Evolutionary conservation across 2,888 invertebrate genomes (phyloP), one percentile per base, ranked within the genome.

Genomic region (Aradus depressus): DNA sequence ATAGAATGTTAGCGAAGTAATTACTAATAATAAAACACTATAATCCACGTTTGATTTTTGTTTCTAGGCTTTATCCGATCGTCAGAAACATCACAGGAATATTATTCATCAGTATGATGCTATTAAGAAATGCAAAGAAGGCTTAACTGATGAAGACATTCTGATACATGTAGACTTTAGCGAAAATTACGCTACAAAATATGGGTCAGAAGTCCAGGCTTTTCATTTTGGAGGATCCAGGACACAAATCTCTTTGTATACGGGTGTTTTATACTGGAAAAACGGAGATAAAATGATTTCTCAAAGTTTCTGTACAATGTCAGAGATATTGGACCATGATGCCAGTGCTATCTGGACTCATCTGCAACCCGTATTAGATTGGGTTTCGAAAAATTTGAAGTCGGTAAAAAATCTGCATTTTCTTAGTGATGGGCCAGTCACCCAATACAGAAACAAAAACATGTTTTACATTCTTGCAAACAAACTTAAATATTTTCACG

Each of bases 111-210:
- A n/a, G n/a, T n/a, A n/a, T n/a, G n/a, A n/a, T n/a, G n/a, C n/a
- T 16, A 56, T 57, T 2, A 57, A 52, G 23, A 8, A 51, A 2
- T 35, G 60, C 2, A 60, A 60, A 47, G 39, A 55, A 42, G 51
- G 54, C 16, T 50, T 62, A 23, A 32, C 35, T 3, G 45, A 52
- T 8, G 44, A 58, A 34, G 59, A 62, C 31, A 44, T 45, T 8
- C 43, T 64, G 1, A 56, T 61, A 18, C 63, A 64, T 45, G 58
- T 62, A 49, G 63, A 68, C 52, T 68, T 69, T 58, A 59, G 62
- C 2, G 66, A 67, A 60, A 68, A 68, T 50, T 67, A 62, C 58
- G 52, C 47, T 4, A 60, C 62, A 25, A 64, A 65, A 54, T 64
- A 64, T 58, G 54, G 52, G 37, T 43, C 60, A 45, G 67, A 67